Base-by-base conservation (phyloP, 2,113 vertebrate species). In the Otocyon megalotis region DNA sequence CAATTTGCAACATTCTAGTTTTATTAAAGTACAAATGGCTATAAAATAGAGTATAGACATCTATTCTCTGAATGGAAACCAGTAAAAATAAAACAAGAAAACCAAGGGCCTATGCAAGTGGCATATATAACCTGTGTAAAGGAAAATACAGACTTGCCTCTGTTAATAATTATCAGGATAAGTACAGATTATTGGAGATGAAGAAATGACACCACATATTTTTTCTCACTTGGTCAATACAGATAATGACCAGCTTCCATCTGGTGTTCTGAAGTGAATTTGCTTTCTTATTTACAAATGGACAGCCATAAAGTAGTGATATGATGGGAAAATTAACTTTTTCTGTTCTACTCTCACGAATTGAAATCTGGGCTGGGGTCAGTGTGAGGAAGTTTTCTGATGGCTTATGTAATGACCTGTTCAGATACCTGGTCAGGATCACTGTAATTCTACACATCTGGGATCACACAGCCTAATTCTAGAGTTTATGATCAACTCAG, bases 21-120 rank as follows among this genome's bases (percentile, higher is more conserved):
- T 83, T 93, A 48, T 63, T 53, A 48, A 80, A 84, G 28, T 43
- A 53, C 0, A 60, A 63, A 88, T 79, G 35, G 13, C 32, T 93
- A 48, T 48, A 79, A 74, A 87, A 79, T 67, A 58, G 13, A 63
- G 28, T 54, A 56, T 56, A 63, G 53, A 86, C 48, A 87, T 83
- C 17, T 77, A 20, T 90, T 93, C 54, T 26, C 4, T 90, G 79
- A 82, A 24, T 53, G 60, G 30, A 96, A 95, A 4, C 32, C 48
- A 90, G 2, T 62, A 63, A 83, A 96, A 56, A 28, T n/a, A 96
- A 86, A 86, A 26, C 14, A 88, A 62, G 54, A 32, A 85, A 96
- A 87, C 37, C 35, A 77, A 43, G 14, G 6, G 5, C 16, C 19
- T 86, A 54, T 82, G 26, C 22, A 63, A 14, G 26, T 77, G 28